phyloP scores from a whole-genome alignment of 2,888 invertebrate genomes.

The Dorcus parallelipipedus region DNA sequence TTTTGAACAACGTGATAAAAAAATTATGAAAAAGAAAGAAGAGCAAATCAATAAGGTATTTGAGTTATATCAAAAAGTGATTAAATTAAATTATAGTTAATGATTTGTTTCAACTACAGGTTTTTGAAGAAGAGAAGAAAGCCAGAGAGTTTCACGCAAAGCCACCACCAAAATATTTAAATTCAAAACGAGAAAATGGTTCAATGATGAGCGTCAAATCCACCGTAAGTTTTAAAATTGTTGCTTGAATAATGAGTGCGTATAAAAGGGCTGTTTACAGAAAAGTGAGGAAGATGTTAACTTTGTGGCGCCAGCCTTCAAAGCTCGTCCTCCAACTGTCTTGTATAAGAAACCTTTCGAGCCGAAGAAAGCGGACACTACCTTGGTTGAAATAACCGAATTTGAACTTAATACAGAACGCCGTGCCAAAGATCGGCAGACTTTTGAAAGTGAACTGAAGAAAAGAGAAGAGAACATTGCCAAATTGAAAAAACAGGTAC shows the following conservation, averaged over 20 bases:
- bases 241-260: neutral
- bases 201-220: conserved; percentile 17
- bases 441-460: conserved; percentile 57
- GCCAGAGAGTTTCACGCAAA: conserved; percentile 67
- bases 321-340: conserved; percentile 61
- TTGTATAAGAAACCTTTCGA: conserved; percentile 64
- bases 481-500: conserved; percentile 38
- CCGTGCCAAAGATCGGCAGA: conserved; percentile 59
- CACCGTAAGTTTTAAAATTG: conserved; percentile 9
- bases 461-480: conserved; percentile 55
- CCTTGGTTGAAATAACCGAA: conserved; percentile 50
- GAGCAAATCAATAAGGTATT: conserved; percentile 55
- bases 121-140: conserved; percentile 59
- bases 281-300: conserved; percentile 41
- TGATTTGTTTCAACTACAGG: conserved; percentile 30
- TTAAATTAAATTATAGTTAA: neutral
- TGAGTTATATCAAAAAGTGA: neutral
- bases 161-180: conserved; percentile 54
- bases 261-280: conserved; percentile 33
- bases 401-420: conserved; percentile 64
- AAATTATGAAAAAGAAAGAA: conserved; percentile 56
- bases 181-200: neutral
- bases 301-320: conserved; percentile 49
- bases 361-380: conserved; percentile 53
- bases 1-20: conserved; percentile 64